Evolutionary conservation across 1,140 invertebrate genomes (phyloP).

Genomic region (Aricia agestis): DNA sequence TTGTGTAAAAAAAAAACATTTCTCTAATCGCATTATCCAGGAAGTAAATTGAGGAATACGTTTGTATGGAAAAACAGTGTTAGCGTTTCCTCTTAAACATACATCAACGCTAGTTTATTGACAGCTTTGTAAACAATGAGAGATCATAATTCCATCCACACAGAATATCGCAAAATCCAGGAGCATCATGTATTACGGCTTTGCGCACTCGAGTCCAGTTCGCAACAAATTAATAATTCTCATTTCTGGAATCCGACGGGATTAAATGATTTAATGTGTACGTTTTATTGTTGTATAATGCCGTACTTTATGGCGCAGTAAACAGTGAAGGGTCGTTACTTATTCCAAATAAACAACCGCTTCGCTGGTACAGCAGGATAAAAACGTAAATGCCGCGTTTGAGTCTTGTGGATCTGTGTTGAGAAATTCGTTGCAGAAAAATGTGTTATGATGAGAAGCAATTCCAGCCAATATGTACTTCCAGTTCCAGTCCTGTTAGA

Average conservation of each 20-base stretch:
- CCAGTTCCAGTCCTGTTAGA: too few relatives aligned
- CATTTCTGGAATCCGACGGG: background rate
- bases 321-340: conserved; percentile 15
- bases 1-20: too few relatives aligned
- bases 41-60: too few relatives aligned
- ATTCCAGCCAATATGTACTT: too few relatives aligned
- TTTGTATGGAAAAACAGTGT: too few relatives aligned
- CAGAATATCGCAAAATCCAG: background rate
- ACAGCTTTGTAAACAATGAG: background rate
- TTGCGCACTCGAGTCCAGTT: background rate
- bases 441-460: too few relatives aligned
- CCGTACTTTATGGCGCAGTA: conserved; percentile 8
- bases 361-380: background rate
- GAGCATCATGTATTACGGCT: background rate
- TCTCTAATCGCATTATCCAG: too few relatives aligned
- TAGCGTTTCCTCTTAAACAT: too few relatives aligned
- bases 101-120: too few relatives aligned
- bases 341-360: conserved; percentile 7
- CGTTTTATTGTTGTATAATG: conserved; percentile 1
- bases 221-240: background rate
- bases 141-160: background rate
- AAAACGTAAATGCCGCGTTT: background rate
- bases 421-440: too few relatives aligned
- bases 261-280: background rate
- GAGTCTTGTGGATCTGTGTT: background rate